Evolutionary conservation across 2,113 vertebrate genomes (phyloP).

Genomic region (Penelope pileata): DNA sequence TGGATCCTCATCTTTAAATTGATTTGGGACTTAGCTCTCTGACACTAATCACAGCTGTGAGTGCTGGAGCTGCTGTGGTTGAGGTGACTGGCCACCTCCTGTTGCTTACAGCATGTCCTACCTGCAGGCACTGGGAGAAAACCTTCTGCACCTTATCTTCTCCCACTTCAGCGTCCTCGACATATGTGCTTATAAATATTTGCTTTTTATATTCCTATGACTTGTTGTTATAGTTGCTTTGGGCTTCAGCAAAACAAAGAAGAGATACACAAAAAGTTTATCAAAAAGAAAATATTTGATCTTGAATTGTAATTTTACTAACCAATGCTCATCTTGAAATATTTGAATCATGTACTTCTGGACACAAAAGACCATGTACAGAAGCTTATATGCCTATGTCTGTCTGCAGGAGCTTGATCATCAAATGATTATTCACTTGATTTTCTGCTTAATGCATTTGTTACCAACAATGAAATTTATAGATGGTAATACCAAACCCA

Average conservation of each 20-base stretch:
- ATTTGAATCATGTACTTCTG: neutral
- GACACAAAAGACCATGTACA: neutral
- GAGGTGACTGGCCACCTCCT: accelerated
- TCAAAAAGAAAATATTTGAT: neutral
- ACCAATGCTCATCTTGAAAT: neutral
- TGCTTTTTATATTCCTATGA: neutral
- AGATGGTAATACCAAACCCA: neutral
- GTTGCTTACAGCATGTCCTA: neutral
- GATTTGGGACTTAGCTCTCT: neutral
- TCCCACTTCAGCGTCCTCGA: neutral
- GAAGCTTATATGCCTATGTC: neutral
- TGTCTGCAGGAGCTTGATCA: neutral
- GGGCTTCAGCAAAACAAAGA: neutral
- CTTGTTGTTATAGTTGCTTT: neutral
- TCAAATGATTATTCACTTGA: neutral
- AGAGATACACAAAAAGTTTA: neutral
- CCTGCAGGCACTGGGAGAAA: neutral
- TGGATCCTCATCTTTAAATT: neutral
- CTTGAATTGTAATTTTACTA: neutral
- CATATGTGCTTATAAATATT: neutral
- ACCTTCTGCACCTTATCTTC: neutral
- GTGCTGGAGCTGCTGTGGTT: neutral
- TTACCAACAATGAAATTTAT: neutral
- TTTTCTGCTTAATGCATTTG: neutral
- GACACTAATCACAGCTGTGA: neutral